Evolutionary conservation across 1,140 invertebrate species (phyloP).

Genomic region (Diachasma alloeum): DNA sequence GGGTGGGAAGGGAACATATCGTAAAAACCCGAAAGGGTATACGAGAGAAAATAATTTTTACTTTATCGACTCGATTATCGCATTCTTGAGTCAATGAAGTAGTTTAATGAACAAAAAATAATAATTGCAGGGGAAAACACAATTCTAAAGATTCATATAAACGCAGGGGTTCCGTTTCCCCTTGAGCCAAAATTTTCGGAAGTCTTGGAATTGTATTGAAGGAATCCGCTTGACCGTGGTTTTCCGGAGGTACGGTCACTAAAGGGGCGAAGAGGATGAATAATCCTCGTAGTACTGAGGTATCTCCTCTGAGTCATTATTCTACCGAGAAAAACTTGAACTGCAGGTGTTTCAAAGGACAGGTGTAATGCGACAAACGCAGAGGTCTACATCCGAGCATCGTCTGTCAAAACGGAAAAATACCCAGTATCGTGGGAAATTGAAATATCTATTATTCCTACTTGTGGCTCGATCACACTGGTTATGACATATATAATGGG

Average conservation of each 20-base stretch:
- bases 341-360: conserved; percentile 47
- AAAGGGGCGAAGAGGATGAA: not conserved
- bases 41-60: too few species aligned
- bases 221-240: not conserved
- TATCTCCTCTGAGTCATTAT: not conserved
- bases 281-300: not conserved
- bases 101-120: too few species aligned
- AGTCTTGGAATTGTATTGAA: not conserved
- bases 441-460: not conserved
- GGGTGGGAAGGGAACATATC: too few species aligned
- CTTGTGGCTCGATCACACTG: not conserved
- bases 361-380: conserved; percentile 50
- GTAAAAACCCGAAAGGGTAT: too few species aligned
- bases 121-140: too few species aligned
- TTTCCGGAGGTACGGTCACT: not conserved
- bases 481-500: not conserved
- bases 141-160: too few species aligned
- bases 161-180: too few species aligned
- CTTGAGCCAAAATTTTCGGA: not conserved
- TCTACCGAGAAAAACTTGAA: not conserved
- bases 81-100: too few species aligned
- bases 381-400: not conserved
- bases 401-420: too few species aligned
- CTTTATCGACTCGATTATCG: too few species aligned
- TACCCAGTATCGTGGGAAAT: too few species aligned